Percentiles rank a stretch among this genome's conserved stretches.
phyloP scores from a whole-genome alignment of 2,797 vertebrate species.

The Periparus ater region DNA sequence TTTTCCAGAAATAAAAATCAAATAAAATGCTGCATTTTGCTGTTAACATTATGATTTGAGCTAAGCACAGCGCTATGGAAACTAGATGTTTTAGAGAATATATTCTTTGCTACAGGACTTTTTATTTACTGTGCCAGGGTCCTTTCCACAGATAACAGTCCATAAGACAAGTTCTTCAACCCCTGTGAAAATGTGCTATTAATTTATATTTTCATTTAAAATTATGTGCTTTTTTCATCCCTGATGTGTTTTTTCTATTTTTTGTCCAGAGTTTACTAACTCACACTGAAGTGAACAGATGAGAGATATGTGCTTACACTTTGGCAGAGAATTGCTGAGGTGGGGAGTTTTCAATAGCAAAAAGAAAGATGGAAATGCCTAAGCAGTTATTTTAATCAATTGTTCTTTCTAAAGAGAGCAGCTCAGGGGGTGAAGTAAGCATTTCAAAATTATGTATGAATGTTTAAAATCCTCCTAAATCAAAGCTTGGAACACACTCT shows the following conservation, averaged over 20 bases:
- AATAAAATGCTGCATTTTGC: background rate
- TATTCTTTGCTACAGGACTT: background rate
- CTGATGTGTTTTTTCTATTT: background rate
- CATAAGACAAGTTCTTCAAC: background rate
- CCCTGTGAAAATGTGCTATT: conserved; percentile 6
- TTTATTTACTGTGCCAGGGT: background rate
- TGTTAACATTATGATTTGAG: background rate
- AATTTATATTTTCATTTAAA: conserved; percentile 33
- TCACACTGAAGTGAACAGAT: background rate
- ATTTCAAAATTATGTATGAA: background rate
- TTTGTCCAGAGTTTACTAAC: background rate
- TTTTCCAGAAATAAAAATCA: background rate
- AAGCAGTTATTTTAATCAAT: conserved; percentile 8
- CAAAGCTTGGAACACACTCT: background rate
- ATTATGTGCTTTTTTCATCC: background rate
- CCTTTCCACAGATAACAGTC: background rate
- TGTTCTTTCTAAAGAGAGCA: background rate
- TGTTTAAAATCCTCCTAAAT: background rate
- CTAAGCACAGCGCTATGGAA: background rate
- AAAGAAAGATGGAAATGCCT: background rate
- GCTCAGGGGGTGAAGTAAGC: background rate
- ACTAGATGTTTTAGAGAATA: background rate
- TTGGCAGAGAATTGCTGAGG: background rate
- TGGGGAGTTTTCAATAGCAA: background rate
- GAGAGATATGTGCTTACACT: background rate